Conservation (phyloP, 2,797 vertebrate genomes). For the Coilia nasus region DNA sequence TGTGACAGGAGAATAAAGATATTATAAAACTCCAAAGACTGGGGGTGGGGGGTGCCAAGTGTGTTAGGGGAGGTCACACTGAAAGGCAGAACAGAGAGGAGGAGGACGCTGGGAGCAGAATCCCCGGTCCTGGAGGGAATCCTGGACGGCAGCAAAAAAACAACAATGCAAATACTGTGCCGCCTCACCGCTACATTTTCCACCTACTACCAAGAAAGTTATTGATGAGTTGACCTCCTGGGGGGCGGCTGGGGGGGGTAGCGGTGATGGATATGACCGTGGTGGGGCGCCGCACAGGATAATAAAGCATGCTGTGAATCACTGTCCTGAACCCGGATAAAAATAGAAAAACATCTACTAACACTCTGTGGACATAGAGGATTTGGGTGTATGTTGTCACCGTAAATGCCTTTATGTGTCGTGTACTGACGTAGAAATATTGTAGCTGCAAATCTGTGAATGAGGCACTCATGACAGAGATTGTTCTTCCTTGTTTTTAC, state of each 20-base stretch:
- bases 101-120: slow-evolving; percentile 56
- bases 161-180: slow-evolving; percentile 68
- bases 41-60: slow-evolving; percentile 48
- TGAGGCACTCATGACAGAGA: background rate
- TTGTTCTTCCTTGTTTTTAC: background rate
- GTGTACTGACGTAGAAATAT: background rate
- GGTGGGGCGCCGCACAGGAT: slow-evolving; percentile 74
- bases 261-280: slow-evolving; percentile 79
- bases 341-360: slow-evolving; percentile 71
- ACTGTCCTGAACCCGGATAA: slow-evolving; percentile 74
- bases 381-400: slow-evolving; percentile 46
- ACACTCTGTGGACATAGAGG: slow-evolving; percentile 40
- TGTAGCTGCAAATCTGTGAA: background rate
- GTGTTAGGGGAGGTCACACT: slow-evolving; percentile 36
- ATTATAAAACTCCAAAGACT: slow-evolving; percentile 71
- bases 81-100: slow-evolving; percentile 74
- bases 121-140: slow-evolving; percentile 29
- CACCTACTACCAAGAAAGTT: slow-evolving; percentile 68
- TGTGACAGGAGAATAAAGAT: slow-evolving; percentile 92
- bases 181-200: slow-evolving; percentile 75
- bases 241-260: slow-evolving; percentile 72
- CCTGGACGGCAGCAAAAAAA: slow-evolving; percentile 61
- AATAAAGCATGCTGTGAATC: slow-evolving; percentile 82
- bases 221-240: slow-evolving; percentile 82
- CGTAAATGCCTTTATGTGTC: slow-evolving; percentile 15